Evolutionary conservation across 2,888 invertebrate genomes (phyloP).

Genomic region (Eupithecia dodoneata): DNA sequence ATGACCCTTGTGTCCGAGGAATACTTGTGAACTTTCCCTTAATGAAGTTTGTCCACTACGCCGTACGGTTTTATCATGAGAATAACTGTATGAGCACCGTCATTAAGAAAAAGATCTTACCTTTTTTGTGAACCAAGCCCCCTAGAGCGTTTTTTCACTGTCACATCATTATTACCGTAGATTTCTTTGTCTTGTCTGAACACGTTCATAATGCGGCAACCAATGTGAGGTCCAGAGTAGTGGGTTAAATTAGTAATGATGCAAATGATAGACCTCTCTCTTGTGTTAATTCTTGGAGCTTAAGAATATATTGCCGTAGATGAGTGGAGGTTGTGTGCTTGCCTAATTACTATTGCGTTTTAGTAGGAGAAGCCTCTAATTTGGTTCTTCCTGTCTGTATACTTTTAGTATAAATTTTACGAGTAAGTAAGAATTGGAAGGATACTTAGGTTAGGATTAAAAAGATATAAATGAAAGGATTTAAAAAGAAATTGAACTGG

Average conservation of each 20-base stretch:
- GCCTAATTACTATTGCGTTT: not conserved
- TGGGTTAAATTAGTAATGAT: conserved; percentile 22
- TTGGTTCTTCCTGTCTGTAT: not conserved
- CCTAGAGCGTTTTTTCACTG: not conserved
- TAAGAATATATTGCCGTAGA: conserved; percentile 31
- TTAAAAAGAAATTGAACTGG: not conserved
- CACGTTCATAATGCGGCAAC: not conserved
- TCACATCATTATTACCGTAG: not conserved
- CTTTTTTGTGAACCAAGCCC: not conserved
- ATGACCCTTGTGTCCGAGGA: conserved; percentile 30
- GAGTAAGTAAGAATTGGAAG: not conserved
- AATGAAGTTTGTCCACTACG: not conserved
- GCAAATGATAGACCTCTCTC: conserved; percentile 28
- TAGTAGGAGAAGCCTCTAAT: not conserved
- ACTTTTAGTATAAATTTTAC: not conserved
- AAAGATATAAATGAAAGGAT: not conserved
- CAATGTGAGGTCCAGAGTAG: not conserved
- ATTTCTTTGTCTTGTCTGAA: not conserved
- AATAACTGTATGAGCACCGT: not conserved
- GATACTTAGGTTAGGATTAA: not conserved
- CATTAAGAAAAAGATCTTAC: not conserved
- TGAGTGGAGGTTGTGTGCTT: conserved; percentile 20
- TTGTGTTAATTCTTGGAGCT: conserved; percentile 22
- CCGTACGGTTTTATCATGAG: not conserved
- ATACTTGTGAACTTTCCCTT: conserved; percentile 28